These are phyloP conservation scores for Lutjanus argentimaculatus DNA, from an alignment of 2,797 vertebrate species.

Conservation along the genomic window DNA sequence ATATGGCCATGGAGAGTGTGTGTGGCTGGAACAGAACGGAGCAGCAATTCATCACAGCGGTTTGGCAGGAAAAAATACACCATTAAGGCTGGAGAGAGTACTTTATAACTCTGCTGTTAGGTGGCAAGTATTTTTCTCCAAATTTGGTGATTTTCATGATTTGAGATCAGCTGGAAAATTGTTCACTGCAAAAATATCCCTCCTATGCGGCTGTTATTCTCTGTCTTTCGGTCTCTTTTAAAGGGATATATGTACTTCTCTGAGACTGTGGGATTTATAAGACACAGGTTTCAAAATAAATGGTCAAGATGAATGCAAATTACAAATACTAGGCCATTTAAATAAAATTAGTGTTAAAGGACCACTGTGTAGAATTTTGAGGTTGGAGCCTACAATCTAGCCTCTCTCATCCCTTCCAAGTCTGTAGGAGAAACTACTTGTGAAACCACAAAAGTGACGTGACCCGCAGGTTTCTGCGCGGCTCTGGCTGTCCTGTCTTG, in stretches of 20 bases:
- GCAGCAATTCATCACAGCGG: conserved; percentile 60
- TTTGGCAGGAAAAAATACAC: conserved; percentile 51
- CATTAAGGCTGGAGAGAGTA: conserved; percentile 43
- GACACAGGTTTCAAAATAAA: background rate
- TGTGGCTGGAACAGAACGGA: conserved; percentile 34
- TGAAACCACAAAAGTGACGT: too few relatives aligned
- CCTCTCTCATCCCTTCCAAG: too few relatives aligned
- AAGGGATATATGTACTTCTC: background rate
- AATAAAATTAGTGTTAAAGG: too few relatives aligned
- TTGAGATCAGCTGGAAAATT: conserved; percentile 27
- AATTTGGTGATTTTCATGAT: conserved; percentile 52
- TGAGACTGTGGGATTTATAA: background rate
- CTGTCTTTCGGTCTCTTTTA: conserved; percentile 14
- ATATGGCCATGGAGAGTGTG: conserved; percentile 39
- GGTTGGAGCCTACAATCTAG: too few relatives aligned
- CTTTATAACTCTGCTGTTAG: conserved; percentile 41
- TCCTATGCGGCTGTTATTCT: background rate
- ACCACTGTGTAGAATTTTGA: too few relatives aligned
- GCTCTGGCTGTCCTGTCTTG: too few relatives aligned
- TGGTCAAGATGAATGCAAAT: background rate
- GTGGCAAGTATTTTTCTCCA: conserved; percentile 29
- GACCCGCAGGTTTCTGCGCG: too few relatives aligned
- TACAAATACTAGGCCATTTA: background rate
- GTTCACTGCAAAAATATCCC: conserved; percentile 16
- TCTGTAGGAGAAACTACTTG: too few relatives aligned